These are phyloP conservation scores for Phengaris alcon DNA, from an alignment of 2,888 invertebrate genomes.

Conservation along the genomic window DNA sequence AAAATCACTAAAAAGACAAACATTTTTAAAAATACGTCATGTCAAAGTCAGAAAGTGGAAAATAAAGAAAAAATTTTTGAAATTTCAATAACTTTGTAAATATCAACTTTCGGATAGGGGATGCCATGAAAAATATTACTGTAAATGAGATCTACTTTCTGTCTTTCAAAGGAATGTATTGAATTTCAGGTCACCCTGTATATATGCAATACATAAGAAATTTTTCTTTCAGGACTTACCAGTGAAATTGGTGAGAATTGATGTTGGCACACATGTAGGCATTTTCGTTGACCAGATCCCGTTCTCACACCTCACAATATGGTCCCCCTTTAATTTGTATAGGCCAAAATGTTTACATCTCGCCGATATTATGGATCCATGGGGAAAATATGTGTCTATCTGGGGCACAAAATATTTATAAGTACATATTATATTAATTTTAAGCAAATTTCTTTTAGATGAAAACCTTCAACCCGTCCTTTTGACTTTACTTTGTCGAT, in stretches of 20 bases:
- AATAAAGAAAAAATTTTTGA: no score
- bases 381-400: conserved; percentile 84
- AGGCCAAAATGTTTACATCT: conserved; percentile 90
- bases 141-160: no score
- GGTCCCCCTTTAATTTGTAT: conserved; percentile 90
- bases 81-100: no score
- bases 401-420: conserved; percentile 38
- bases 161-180: no score
- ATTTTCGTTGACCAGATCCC: conserved; percentile 88
- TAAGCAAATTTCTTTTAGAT: not conserved
- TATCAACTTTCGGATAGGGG: no score
- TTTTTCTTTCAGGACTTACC: conserved; percentile 63
- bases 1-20: no score
- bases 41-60: no score
- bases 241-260: conserved; percentile 90
- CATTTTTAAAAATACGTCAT: no score
- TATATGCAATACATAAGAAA: no score
- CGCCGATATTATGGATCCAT: conserved; percentile 86
- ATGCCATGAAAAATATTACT: no score
- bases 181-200: no score
- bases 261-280: conserved; percentile 92
- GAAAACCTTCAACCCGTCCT: not conserved
- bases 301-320: conserved; percentile 87
- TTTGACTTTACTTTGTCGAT: not conserved
- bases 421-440: not conserved